These are phyloP conservation scores for Isoperla grammatica DNA, from an alignment of 2,888 invertebrate genomes.

Conservation along the genomic window DNA sequence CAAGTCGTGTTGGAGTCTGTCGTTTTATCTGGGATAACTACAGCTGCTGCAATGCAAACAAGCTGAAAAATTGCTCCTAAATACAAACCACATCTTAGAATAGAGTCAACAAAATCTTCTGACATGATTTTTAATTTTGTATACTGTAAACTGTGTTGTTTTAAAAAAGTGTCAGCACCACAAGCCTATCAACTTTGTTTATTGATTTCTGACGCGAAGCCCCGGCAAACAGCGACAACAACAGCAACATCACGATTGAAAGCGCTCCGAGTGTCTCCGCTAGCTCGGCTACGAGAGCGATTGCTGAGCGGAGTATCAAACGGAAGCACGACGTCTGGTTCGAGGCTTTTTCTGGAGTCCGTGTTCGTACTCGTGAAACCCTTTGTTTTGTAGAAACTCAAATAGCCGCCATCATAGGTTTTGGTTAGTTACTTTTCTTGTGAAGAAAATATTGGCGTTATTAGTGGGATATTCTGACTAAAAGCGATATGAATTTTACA, in stretches of 20 bases:
- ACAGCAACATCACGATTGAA: too few species aligned
- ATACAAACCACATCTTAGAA: constrained; percentile 75
- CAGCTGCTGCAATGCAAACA: constrained; percentile 73
- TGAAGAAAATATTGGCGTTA: constrained; percentile 38
- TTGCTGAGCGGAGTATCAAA: not conserved
- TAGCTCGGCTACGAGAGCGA: not conserved
- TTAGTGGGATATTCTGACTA: constrained; percentile 42
- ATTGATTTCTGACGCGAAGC: not conserved
- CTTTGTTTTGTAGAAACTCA: constrained; percentile 72
- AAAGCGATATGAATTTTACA: constrained; percentile 44
- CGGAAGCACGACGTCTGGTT: constrained; percentile 33
- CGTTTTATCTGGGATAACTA: constrained; percentile 65
- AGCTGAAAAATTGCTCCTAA: constrained; percentile 85
- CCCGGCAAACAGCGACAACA: too few species aligned
- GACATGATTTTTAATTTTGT: constrained; percentile 34
- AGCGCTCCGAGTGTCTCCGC: too few species aligned
- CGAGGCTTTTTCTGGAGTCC: constrained; percentile 42
- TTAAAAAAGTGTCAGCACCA: not conserved
- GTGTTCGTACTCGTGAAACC: constrained; percentile 38
- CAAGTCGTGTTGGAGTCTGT: constrained; percentile 47
- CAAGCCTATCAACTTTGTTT: not conserved
- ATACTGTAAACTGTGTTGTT: too few species aligned
- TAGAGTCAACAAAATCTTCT: constrained; percentile 65
- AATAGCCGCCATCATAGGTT: constrained; percentile 83
- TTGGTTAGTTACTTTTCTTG: constrained; percentile 71